Percentiles rank a stretch among this genome's conserved stretches.
phyloP scores from a whole-genome alignment of 92 coral and sea anemone species.

The Diadumene lineata region DNA sequence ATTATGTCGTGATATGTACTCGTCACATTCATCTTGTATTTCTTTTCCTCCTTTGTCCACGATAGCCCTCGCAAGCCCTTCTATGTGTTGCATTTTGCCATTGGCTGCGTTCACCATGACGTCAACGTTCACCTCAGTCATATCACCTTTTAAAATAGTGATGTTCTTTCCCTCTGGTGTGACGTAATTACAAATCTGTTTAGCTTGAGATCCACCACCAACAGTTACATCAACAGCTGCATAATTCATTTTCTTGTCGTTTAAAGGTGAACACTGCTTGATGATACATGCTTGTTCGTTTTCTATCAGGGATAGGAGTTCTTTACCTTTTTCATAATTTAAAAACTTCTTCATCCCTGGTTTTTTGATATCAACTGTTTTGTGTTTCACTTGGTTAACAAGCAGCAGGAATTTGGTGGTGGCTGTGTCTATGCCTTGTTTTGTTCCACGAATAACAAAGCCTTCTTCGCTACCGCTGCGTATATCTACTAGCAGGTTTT shows the following conservation, averaged over 20 bases:
- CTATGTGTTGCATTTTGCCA: slow-evolving; percentile 48
- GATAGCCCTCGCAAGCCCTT: slow-evolving; percentile 72
- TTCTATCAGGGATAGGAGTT: slow-evolving; percentile 27
- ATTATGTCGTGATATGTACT: slow-evolving; percentile 20
- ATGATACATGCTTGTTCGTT: slow-evolving; percentile 41
- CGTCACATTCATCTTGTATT: slow-evolving; percentile 64
- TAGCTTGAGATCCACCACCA: background rate
- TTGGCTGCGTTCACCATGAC: slow-evolving; percentile 78
- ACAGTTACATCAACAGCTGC: background rate
- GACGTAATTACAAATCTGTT: slow-evolving; percentile 15
- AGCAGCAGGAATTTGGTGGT: slow-evolving; percentile 12
- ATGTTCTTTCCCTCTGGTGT: slow-evolving; percentile 48
- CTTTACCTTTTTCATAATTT: slow-evolving; percentile 24
- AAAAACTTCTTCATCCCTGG: slow-evolving; percentile 45
- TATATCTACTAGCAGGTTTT: slow-evolving; percentile 15
- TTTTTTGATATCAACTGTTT: slow-evolving; percentile 21
- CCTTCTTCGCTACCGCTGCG: slow-evolving; percentile 6
- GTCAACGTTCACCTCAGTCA: slow-evolving; percentile 60
- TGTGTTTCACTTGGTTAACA: slow-evolving; percentile 16
- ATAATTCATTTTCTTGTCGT: background rate
- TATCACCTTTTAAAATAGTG: slow-evolving; percentile 54
- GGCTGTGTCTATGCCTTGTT: slow-evolving; percentile 4
- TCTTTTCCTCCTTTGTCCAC: slow-evolving; percentile 57
- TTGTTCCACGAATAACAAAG: slow-evolving; percentile 13
- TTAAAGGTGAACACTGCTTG: background rate